Evolutionary conservation across 2,888 invertebrate species (phyloP).

Genomic region (Oegoconia quadripuncta): DNA sequence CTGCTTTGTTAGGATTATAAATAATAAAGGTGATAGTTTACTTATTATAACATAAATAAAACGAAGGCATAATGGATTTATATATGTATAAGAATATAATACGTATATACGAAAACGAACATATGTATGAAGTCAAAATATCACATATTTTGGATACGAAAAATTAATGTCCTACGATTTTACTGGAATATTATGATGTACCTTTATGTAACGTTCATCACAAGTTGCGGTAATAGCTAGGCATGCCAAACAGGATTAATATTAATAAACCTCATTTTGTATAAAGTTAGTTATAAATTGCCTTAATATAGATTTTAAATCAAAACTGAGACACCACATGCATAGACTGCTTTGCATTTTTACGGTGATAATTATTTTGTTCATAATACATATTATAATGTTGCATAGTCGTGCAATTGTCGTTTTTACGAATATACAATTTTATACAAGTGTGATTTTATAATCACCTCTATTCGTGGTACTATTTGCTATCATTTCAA

Average conservation of each 20-base stretch:
- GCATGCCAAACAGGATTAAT: constrained; percentile 67
- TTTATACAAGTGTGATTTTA: constrained; percentile 33
- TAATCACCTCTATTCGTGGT: constrained; percentile 26
- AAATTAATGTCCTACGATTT: background rate
- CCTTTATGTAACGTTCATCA: constrained; percentile 5
- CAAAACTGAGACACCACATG: constrained; percentile 59
- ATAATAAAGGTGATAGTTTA: constrained; percentile 53
- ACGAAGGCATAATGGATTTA: constrained; percentile 64
- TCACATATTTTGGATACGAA: background rate
- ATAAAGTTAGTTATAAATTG: constrained; percentile 58
- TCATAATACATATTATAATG: constrained; percentile 28
- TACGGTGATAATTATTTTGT: constrained; percentile 46
- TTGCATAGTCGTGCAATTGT: constrained; percentile 47
- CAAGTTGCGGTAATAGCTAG: constrained; percentile 15
- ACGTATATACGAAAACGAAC: background rate
- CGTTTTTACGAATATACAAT: constrained; percentile 20
- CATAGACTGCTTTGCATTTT: constrained; percentile 74
- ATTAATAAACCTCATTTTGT: constrained; percentile 65
- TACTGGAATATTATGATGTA: constrained; percentile 1
- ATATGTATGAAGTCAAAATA: background rate
- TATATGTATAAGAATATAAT: background rate
- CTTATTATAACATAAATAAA: constrained; percentile 44
- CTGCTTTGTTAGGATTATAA: constrained; percentile 58
- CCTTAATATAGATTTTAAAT: constrained; percentile 59
- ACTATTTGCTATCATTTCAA: too few relatives aligned